Evolutionary conservation across 2,888 invertebrate genomes (phyloP), one percentile per base, ranked within the genome.

Genomic region (Eudemis profundana): DNA sequence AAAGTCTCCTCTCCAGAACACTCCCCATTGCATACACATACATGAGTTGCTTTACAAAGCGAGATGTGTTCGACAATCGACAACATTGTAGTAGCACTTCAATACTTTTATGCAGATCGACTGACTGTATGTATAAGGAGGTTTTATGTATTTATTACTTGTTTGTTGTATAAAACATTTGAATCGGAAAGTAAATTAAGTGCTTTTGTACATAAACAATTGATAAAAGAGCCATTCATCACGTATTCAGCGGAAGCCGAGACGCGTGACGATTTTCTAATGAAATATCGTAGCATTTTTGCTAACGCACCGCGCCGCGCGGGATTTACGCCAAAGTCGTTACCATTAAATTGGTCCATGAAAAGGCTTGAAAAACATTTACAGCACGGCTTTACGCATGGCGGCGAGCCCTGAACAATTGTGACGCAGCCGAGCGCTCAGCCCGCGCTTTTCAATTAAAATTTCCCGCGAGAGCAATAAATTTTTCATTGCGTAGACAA

Each of bases 391-490:
- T 65, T 60, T 53, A 65, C 65, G 65, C 65, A 65, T 63, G 69
- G 72, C 67, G 71, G 72, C 61, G 60, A 61, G 72, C 71, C 57
- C 63, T 53, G 69, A 70, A 71, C 71, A 70, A 70, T 70, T 61
- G 70, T 68, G 63, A 66, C 66, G 61, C 69, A 69, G 66, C 53
- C 54, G 63, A 49, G 59, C 53, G 67, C 56, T 46, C 59, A 51
- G 59, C 51, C 65, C 57, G 49, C 61, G 70, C 74, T 78, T 80
- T 83, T 81, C 82, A 84, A 84, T 84, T 84, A 83, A 87, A 87
- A 84, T 88, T 88, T 84, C 81, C 83, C 81, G 82, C 79, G 78
- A 79, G 78, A 78, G 82, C 83, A 84, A 89, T 88, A 87, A 86
- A 86, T 87, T 84, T 84, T 86, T 84, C 86, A 86, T 82, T 82